phyloP scores from a whole-genome alignment of 1,140 invertebrate genomes.

The Drosophila ironensis region DNA sequence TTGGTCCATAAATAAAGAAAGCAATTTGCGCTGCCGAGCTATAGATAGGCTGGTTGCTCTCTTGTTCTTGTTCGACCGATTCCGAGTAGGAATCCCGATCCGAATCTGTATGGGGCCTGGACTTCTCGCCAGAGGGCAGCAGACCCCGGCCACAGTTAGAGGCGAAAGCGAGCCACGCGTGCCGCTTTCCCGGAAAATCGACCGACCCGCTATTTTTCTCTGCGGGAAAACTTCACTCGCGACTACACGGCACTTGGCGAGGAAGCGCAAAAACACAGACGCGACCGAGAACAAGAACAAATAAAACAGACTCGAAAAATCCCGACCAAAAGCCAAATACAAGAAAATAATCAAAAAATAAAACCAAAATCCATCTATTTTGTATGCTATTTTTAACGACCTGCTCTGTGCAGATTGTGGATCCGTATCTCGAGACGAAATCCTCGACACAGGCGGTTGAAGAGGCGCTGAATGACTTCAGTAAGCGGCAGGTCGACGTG shows the following conservation, averaged over 20 bases:
- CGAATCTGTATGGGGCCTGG: conserved; percentile 44
- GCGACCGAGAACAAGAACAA: conserved; percentile 24
- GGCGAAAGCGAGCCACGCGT: conserved; percentile 74
- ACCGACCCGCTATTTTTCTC: no score
- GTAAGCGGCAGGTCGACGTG: conserved; percentile 86
- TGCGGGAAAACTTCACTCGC: conserved; percentile 14
- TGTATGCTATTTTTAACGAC: conserved; percentile 72
- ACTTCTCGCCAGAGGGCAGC: conserved; percentile 55
- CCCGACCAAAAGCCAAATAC: conserved; percentile 42
- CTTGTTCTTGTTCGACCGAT: background rate
- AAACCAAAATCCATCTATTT: conserved; percentile 52
- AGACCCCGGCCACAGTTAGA: conserved; percentile 68
- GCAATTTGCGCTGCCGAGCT: conserved; percentile 65
- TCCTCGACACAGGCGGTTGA: conserved; percentile 87
- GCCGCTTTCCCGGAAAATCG: conserved; percentile 49
- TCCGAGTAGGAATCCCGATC: background rate
- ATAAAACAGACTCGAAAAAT: conserved; percentile 23
- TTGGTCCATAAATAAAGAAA: conserved; percentile 77
- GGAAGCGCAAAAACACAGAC: conserved; percentile 21
- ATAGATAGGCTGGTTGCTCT: conserved; percentile 55
- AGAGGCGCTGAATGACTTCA: conserved; percentile 87
- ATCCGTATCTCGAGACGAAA: conserved; percentile 89
- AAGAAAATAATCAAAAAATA: conserved; percentile 25
- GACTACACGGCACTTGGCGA: conserved; percentile 61
- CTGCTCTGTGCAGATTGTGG: conserved; percentile 85